Percentiles rank a stretch among this genome's conserved stretches.
Evolutionary conservation across 2,113 vertebrate species (phyloP).

Genomic region (Trogon surrucura): DNA sequence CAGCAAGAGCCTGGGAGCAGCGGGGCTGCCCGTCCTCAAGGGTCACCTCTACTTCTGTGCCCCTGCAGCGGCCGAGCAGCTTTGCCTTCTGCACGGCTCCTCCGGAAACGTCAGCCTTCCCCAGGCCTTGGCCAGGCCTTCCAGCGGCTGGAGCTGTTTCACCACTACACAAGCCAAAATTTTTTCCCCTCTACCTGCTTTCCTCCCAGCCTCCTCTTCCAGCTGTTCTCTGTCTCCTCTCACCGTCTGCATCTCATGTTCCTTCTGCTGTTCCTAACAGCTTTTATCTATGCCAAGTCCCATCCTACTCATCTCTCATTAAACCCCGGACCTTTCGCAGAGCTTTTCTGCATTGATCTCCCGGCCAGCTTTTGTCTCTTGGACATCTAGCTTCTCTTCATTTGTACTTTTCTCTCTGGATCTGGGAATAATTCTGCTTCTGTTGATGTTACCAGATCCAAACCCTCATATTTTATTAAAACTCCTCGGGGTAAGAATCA

Average conservation of each 20-base stretch:
- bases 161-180: neutral
- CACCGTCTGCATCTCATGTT: neutral
- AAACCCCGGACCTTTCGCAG: neutral
- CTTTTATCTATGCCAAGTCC: neutral
- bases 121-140: neutral
- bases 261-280: neutral
- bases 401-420: slow-evolving; percentile 16
- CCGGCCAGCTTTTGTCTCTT: slow-evolving; percentile 17
- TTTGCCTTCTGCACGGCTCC: neutral
- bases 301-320: neutral
- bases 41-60: neutral
- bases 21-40: neutral
- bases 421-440: slow-evolving; percentile 15
- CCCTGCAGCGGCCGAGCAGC: neutral
- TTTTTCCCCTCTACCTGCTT: neutral
- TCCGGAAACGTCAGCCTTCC: neutral
- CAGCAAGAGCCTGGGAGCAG: neutral
- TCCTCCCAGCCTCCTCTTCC: neutral
- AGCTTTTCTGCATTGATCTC: slow-evolving; percentile 4
- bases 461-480: neutral
- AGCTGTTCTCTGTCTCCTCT: neutral
- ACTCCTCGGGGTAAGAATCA: neutral
- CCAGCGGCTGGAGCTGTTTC: neutral
- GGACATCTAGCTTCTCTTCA: neutral
- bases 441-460: neutral